These are phyloP conservation scores for Tetraodon nigroviridis DNA, from an alignment of 2,113 vertebrate species.

Conservation along the genomic window DNA sequence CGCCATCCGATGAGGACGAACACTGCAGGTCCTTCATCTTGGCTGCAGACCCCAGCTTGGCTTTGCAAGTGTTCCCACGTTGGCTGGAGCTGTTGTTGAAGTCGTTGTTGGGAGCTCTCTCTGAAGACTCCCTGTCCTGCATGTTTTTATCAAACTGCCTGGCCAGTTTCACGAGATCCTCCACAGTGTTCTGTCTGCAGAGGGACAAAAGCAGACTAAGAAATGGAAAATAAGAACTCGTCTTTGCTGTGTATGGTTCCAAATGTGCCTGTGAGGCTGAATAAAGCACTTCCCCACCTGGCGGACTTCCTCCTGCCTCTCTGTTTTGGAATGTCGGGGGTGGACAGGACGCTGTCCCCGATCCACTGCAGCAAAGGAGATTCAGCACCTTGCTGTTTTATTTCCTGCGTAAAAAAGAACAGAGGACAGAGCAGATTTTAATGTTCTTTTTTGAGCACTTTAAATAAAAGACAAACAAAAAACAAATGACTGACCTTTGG, in stretches of 20 bases:
- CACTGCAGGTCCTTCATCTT: constrained; percentile 4
- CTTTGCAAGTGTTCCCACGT: not conserved
- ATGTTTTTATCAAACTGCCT: constrained; percentile 88
- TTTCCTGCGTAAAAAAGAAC: constrained; percentile 63
- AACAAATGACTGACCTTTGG: constrained; percentile 82
- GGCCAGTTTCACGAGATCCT: constrained; percentile 88
- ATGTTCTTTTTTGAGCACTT: too few species aligned
- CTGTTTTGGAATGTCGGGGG: constrained; percentile 73
- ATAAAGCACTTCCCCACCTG: constrained; percentile 64
- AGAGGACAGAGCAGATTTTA: not conserved
- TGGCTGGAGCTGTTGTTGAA: constrained; percentile 20
- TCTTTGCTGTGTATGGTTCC: not conserved
- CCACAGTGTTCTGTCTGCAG: constrained; percentile 75
- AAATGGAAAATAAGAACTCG: not conserved
- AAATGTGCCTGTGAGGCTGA: not conserved
- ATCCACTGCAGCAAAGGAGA: constrained; percentile 87
- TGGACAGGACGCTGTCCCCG: constrained; percentile 80
- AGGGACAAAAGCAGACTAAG: not conserved
- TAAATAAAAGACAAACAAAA: too few species aligned
- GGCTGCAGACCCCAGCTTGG: not conserved
- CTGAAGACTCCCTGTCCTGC: constrained; percentile 75
- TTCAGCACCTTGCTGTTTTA: constrained; percentile 64
- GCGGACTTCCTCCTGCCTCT: constrained; percentile 71
- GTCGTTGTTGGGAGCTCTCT: constrained; percentile 32
- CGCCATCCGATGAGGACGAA: constrained; percentile 53